Percentiles rank a stretch among this genome's conserved stretches.
Evolutionary conservation across 2,113 vertebrate genomes (phyloP).

Genomic region (Microcebus jonahi): DNA sequence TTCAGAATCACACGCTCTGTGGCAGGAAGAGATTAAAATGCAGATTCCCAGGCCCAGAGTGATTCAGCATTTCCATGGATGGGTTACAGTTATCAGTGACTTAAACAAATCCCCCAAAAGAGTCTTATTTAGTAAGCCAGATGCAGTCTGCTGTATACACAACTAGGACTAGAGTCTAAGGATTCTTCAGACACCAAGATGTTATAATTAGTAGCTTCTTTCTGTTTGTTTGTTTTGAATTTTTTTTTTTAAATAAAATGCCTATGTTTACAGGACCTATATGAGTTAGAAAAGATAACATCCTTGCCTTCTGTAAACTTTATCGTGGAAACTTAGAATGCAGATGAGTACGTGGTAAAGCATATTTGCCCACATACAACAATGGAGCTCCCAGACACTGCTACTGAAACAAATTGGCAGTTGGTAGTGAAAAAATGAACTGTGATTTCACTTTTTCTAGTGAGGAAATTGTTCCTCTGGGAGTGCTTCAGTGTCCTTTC

Average conservation of each 20-base stretch:
- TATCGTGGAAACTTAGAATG: not conserved
- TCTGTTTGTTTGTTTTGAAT: not conserved
- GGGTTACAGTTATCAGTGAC: not conserved
- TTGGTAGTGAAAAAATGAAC: not conserved
- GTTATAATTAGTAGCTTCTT: constrained; percentile 6
- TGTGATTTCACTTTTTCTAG: not conserved
- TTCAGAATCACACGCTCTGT: not conserved
- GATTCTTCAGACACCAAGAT: not conserved
- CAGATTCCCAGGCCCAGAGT: not conserved
- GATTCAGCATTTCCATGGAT: not conserved
- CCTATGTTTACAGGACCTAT: not conserved
- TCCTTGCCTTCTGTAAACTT: not conserved
- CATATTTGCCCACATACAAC: not conserved
- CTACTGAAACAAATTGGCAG: not conserved
- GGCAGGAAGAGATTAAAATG: not conserved
- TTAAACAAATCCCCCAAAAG: not conserved
- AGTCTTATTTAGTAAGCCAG: not conserved
- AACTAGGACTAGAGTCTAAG: not conserved
- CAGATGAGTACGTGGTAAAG: not conserved
- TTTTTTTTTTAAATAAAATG: constrained; percentile 26
- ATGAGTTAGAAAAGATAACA: not conserved
- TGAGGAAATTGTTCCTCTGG: not conserved
- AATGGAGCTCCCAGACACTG: not conserved
- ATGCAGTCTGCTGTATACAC: not conserved
- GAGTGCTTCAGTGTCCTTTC: not conserved